These are phyloP conservation scores for Nymphalis c-album DNA, from an alignment of 2,888 invertebrate genomes.

Conservation along the genomic window DNA sequence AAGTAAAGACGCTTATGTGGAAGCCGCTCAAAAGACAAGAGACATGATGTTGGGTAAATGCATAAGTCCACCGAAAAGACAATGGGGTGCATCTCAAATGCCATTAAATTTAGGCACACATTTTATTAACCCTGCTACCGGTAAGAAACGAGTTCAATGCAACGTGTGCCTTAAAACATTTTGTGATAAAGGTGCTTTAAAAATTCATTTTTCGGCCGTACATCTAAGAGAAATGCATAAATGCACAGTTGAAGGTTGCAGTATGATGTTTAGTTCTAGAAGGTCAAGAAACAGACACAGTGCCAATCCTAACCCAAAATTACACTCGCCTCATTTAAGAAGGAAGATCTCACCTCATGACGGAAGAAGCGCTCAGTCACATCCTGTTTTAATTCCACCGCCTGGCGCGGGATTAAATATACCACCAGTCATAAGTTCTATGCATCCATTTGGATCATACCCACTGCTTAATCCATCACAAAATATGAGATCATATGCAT, in stretches of 20 bases:
- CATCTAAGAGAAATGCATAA: slow-evolving; percentile 99
- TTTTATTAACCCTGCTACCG: slow-evolving; percentile 95
- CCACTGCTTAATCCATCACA: slow-evolving; percentile 87
- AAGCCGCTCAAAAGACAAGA: slow-evolving; percentile 68
- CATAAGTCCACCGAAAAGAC: slow-evolving; percentile 88
- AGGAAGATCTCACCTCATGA: slow-evolving; percentile 97
- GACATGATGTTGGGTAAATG: slow-evolving; percentile 83
- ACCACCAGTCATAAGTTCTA: slow-evolving; percentile 85
- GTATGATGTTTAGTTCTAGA: slow-evolving; percentile 99
- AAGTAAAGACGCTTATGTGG: slow-evolving; percentile 71
- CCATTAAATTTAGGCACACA: slow-evolving; percentile 93
- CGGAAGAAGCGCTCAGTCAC: slow-evolving; percentile 93
- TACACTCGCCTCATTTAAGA: slow-evolving; percentile 96
- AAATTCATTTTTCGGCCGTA: slow-evolving; percentile 99
- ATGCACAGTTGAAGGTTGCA: slow-evolving; percentile 99
- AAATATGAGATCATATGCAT: slow-evolving; percentile 82
- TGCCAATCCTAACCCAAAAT: slow-evolving; percentile 98
- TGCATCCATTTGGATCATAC: slow-evolving; percentile 89
- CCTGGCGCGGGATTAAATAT: slow-evolving; percentile 83
- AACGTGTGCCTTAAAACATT: slow-evolving; percentile 99
- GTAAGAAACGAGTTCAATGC: slow-evolving; percentile 98
- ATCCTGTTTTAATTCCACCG: slow-evolving; percentile 89
- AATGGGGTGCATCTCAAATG: slow-evolving; percentile 88
- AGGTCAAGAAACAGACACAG: slow-evolving; percentile 97
- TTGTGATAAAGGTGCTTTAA: slow-evolving; percentile 99